phyloP scores from a whole-genome alignment of 2,888 invertebrate genomes.

The Eupithecia pulchellata region DNA sequence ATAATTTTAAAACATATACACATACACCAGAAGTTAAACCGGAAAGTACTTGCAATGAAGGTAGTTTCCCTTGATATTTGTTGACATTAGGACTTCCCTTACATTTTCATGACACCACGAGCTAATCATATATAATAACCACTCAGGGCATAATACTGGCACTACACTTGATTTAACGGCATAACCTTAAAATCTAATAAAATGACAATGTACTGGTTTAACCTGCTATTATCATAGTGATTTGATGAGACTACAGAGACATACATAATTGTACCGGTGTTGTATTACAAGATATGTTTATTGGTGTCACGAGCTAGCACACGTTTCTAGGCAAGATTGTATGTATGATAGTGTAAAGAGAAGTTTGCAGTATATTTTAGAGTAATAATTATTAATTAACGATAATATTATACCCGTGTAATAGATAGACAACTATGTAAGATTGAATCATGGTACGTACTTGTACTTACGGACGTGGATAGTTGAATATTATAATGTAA shows the following conservation, averaged over 20 bases:
- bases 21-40: neutral
- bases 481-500: neutral
- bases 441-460: neutral
- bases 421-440: neutral
- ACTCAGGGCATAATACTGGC: neutral
- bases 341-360: slow-evolving; percentile 1
- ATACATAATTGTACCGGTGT: neutral
- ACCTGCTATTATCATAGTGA: neutral
- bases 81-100: neutral
- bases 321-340: neutral
- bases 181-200: neutral
- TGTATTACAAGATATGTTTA: slow-evolving; percentile 10
- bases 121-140: neutral
- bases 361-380: neutral
- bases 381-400: neutral
- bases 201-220: neutral
- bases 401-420: slow-evolving; percentile 1
- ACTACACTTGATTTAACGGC: neutral
- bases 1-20: neutral
- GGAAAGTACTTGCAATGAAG: neutral
- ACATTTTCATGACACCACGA: neutral
- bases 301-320: slow-evolving; percentile 14
- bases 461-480: neutral
- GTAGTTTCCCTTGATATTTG: neutral
- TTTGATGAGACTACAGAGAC: slow-evolving; percentile 1